Base-by-base conservation (phyloP, 2,888 invertebrate species). In the Watsonalla cultraria region DNA sequence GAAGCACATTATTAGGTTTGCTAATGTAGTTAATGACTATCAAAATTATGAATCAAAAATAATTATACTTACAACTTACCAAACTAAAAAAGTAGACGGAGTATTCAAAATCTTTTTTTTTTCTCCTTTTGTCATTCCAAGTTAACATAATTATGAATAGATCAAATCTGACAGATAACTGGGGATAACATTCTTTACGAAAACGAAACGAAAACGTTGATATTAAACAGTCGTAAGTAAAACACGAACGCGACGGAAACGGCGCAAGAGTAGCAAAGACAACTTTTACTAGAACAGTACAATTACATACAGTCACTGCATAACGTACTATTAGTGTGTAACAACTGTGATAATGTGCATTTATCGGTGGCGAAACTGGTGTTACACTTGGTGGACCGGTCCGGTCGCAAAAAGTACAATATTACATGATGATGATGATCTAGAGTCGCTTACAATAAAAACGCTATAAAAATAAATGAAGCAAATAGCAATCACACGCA, bases 281-380 rank as follows among this genome's bases (percentile, higher is more conserved):
- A 65, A 55, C 53, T 47, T 54, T 56, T 60, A 66, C 64, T 58
- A 69, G 62, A 60, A 69, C 66, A 66, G 62, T 59, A 63, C 42
- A 54, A 68, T 68, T 68, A 67, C 61, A 58, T 53, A 55, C 57
- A 52, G 63, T 65, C 63, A 61, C 47, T 11, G 56, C 61, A 65
- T 61, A 58, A 54, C 62, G 55, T 60, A 56, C 57, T 52, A 65
- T 67, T 67, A 68, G 58, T 55, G 52, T 13, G 65, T 70, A 67
- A 67, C 65, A 64, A 60, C 67, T 60, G 57, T 64, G 59, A 66
- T 49, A 69, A 69, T 59, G 57, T 47, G 57, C 60, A 56, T 60
- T 61, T 58, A 63, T 58, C 55, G 58, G 59, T 66, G 67, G 60
- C 58, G 70, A 66, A 69, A 67, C 49, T 49, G 37, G 37, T 49